These are phyloP conservation scores for Phasia obesa DNA, from an alignment of 2,888 invertebrate species.

Conservation along the genomic window DNA sequence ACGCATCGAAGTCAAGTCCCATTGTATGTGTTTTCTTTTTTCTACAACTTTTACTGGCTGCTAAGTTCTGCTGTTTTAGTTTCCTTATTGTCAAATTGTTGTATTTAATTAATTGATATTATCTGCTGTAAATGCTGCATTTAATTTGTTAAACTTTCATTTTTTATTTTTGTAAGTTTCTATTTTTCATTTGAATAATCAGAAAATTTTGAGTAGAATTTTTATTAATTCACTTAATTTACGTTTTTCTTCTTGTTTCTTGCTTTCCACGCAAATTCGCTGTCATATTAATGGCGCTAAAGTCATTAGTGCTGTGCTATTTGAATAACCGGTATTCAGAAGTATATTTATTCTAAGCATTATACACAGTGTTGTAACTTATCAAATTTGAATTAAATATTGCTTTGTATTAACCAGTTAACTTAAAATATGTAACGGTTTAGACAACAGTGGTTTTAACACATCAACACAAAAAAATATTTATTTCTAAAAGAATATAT, in stretches of 20 bases:
- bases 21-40: conserved; percentile 82
- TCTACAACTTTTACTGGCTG: conserved; percentile 65
- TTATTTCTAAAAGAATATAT: no score
- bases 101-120: conserved; percentile 38
- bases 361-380: conserved; percentile 40
- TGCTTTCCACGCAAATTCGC: conserved; percentile 73
- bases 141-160: conserved; percentile 54
- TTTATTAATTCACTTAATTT: conserved; percentile 72
- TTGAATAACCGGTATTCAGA: conserved; percentile 42
- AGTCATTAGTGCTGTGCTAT: conserved; percentile 74
- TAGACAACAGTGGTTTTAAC: no score
- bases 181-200: conserved; percentile 58
- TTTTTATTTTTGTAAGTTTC: conserved; percentile 54
- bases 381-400: not conserved
- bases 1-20: conserved; percentile 93
- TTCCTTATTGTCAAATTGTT: conserved; percentile 64
- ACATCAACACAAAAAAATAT: no score
- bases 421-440: no score
- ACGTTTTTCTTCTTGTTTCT: conserved; percentile 72
- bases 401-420: no score
- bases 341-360: conserved; percentile 13
- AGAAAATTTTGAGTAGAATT: conserved; percentile 60
- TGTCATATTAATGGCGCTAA: conserved; percentile 77
- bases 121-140: conserved; percentile 58
- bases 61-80: conserved; percentile 68